These are phyloP conservation scores for Phyllotreta striolata DNA, from an alignment of 2,888 invertebrate species.

Conservation along the genomic window DNA sequence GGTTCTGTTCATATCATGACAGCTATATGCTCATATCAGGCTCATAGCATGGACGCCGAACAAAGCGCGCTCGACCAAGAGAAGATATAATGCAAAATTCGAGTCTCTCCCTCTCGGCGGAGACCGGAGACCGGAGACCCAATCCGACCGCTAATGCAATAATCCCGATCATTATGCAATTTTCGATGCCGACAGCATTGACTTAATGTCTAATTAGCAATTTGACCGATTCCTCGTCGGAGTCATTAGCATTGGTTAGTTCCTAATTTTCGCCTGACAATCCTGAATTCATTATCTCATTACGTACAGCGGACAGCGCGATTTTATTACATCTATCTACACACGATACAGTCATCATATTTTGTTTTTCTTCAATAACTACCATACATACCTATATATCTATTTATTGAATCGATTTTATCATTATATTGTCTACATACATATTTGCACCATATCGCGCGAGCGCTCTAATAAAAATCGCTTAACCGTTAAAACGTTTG, in stretches of 20 bases:
- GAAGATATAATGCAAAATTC: conserved; percentile 33
- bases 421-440: too few relatives aligned
- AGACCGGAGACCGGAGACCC: conserved; percentile 17
- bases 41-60: conserved; percentile 27
- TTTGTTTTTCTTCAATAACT: neutral
- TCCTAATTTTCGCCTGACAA: conserved; percentile 17
- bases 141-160: conserved; percentile 32
- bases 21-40: conserved; percentile 36
- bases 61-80: conserved; percentile 34
- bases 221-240: conserved; percentile 33
- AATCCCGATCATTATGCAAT: conserved; percentile 38
- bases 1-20: conserved; percentile 42
- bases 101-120: conserved; percentile 26
- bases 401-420: too few relatives aligned
- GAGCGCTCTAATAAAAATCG: too few relatives aligned
- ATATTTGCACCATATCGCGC: too few relatives aligned
- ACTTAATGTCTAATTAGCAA: conserved; percentile 39
- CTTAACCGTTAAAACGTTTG: too few relatives aligned
- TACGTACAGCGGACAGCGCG: neutral
- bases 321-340: neutral
- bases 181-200: conserved; percentile 33
- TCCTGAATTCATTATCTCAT: conserved; percentile 13
- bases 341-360: neutral
- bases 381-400: too few relatives aligned
- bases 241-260: conserved; percentile 14